These are phyloP conservation scores for Plebejus argus DNA, from an alignment of 2,888 invertebrate species.

Conservation along the genomic window DNA sequence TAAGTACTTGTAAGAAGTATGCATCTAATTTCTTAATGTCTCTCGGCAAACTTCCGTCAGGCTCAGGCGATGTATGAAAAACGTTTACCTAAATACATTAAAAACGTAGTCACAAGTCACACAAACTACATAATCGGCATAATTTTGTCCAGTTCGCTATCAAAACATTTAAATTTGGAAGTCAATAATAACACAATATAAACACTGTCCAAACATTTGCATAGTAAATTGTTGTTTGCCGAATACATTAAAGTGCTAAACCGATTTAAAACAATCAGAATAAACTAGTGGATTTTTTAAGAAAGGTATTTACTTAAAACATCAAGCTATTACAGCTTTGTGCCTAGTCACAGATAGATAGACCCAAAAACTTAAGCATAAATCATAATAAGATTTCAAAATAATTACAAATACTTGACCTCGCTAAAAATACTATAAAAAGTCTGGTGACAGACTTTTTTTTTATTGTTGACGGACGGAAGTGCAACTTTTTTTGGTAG, in stretches of 20 bases:
- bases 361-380: no score
- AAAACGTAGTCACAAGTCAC: background rate
- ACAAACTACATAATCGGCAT: background rate
- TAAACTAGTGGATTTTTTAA: background rate
- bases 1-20: no score
- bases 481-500: background rate
- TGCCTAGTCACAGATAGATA: no score
- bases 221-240: background rate
- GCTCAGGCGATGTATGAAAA: no score
- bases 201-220: background rate
- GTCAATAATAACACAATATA: background rate
- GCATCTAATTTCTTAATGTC: no score
- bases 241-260: background rate
- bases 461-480: no score
- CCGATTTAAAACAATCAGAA: background rate
- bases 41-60: no score
- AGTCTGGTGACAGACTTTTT: background rate
- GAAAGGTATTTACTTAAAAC: background rate
- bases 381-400: no score
- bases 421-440: background rate
- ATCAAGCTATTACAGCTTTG: no score
- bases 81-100: background rate
- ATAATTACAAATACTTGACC: background rate
- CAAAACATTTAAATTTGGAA: background rate
- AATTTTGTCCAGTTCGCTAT: constrained; percentile 1